Conservation (phyloP, 2,113 vertebrate genomes). For the Tyto alba region DNA sequence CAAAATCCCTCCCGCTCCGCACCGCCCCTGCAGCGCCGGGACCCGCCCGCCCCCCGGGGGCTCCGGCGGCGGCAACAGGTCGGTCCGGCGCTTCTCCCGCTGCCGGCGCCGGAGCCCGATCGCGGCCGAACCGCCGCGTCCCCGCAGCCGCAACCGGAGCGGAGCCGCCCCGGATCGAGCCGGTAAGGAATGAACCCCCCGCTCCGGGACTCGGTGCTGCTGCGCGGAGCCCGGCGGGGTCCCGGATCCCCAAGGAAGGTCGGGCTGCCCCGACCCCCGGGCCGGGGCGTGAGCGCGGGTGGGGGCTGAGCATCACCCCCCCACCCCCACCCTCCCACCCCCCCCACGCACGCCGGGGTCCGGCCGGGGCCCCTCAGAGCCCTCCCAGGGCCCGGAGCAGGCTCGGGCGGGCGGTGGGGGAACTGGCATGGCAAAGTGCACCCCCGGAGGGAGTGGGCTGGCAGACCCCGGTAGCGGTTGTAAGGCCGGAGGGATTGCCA, state of each 20-base stretch:
- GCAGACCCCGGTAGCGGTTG: background rate
- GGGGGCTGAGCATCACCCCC: background rate
- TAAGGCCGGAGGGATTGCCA: background rate
- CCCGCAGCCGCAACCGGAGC: background rate
- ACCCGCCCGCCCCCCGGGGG: background rate
- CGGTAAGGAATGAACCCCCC: background rate
- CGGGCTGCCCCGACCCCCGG: too few species aligned
- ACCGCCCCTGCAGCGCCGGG: background rate
- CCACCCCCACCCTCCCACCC: background rate
- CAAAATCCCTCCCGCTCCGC: background rate
- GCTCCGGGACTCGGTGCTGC: background rate
- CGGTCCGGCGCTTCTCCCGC: background rate
- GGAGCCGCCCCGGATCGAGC: background rate
- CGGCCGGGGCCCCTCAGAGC: background rate
- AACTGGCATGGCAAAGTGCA: accelerated
- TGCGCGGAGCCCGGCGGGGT: background rate
- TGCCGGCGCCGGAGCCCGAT: background rate
- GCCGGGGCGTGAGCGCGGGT: background rate
- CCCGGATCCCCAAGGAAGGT: too few species aligned
- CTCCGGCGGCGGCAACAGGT: background rate
- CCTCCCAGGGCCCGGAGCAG: background rate
- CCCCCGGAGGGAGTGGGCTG: background rate
- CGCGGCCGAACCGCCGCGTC: background rate
- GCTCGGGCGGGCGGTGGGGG: background rate
- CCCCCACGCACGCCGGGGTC: too few species aligned